Evolutionary conservation across 2,113 vertebrate species (phyloP), one percentile per base, ranked within the genome.

Genomic region (Nothocercus julius): DNA sequence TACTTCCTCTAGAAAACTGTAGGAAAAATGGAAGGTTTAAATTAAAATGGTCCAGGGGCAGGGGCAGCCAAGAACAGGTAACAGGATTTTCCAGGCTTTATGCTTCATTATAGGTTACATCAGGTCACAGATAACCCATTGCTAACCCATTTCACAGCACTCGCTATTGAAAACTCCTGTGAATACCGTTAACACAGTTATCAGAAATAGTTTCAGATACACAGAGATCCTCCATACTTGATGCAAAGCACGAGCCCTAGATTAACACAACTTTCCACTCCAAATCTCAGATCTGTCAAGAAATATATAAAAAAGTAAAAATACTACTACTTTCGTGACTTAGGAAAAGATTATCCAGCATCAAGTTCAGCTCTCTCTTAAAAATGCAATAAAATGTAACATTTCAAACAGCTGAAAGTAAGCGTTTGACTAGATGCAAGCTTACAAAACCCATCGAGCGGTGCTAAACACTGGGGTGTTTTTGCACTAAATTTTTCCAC

Each of bases 81-180:
- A 84, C 70, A 76, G 79, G 91, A 95, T 93, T 95, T 92, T 83
- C 85, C 20, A 95, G 42, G 79, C 61, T 83, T 92, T 82, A 64
- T 78, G 69, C 74, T 90, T 87, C 74, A 91, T 82, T 95, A 34
- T 21, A 89, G 88, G 90, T 83, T 76, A 93, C 78, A 75, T 58
- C 77, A 91, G 89, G 86, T 76, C 44, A 86, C 75, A 92, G 69
- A 74, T 68, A 90, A 51, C 54, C 30, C 40, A 54, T 20, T 45
- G 76, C 80, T 89, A 87, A 89, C 73, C 59, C 56, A 88, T 51
- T 74, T 90, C 64, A 63, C 1, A 83, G 51, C 45, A 25, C 18
- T 8, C 54, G 47, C 38, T 82, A 58, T 6, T 62, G 54, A 66
- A 70, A 78, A 67, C 7, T 64, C 42, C 27, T 74, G 67, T 51